Base-by-base conservation (phyloP, 2,797 vertebrate species). In the Falco berigora region DNA sequence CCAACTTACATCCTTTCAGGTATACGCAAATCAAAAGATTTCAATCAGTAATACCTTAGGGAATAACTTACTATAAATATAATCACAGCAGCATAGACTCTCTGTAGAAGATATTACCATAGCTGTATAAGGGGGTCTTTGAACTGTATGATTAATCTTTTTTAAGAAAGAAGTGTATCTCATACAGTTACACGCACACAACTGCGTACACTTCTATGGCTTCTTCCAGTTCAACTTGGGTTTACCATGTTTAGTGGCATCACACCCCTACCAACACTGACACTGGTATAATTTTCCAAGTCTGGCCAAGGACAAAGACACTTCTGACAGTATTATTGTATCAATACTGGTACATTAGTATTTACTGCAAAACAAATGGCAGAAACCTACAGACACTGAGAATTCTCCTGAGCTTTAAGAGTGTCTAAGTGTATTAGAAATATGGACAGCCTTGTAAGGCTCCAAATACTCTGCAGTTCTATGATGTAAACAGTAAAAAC, bases 191-290 rank as follows among this genome's bases (percentile, higher is more conserved):
- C 38, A 36, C 0, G 2, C 50, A 52, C 24, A 47, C 44, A 72
- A 5, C 55, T 73, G n/a, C 1, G 0, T 3, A 38, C 5, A 44
- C 1, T 4, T 18, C 36, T 4, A 3, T 2, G 2, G 53, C 42
- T 64, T 82, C 71, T 46, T 27, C 25, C 42, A 75, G 49, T 4
- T 76, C 3, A 2, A 1, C 17, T 9, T 36, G 38, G n/a, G 38
- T 47, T 32, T 18, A 4, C 44, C 38, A 47, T 8, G 13, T 21
- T 69, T 12, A 38, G 32, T 32, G 27, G 71, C 75, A 66, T 12
- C 18, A 23, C 4, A 50, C 6, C 38, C 34, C 36, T n/a, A 23
- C 5, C 25, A 59, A 28, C 36, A 49, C 19, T 5, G 63, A 67
- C 30, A n/a, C 25, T 34, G 24, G 21, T 18, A 10, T 3, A 34